Evolutionary conservation across 1,140 invertebrate species (phyloP).

Genomic region (Drosophila ficusphila): DNA sequence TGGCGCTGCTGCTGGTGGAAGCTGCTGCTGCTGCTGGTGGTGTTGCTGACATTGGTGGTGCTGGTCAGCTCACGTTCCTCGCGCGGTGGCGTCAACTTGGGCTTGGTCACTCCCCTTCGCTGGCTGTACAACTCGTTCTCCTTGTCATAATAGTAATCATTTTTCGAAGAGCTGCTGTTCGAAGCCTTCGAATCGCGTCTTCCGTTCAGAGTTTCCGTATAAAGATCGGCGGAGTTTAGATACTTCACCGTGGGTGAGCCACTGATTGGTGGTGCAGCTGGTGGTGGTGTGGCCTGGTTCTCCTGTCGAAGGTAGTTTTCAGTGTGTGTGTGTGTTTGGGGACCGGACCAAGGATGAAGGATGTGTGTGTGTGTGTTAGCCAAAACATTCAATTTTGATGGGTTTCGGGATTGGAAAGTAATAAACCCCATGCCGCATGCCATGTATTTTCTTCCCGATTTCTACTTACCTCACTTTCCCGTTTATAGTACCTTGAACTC

Average conservation of each 20-base stretch:
- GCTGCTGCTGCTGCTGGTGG: constrained; percentile 51
- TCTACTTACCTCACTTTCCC: constrained; percentile 80
- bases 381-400: constrained; percentile 74
- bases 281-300: constrained; percentile 67
- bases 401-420: constrained; percentile 35
- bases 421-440: constrained; percentile 53
- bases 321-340: constrained; percentile 56
- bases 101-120: constrained; percentile 54
- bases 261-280: constrained; percentile 36
- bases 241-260: constrained; percentile 72
- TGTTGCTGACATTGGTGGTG: constrained; percentile 12
- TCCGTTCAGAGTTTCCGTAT: constrained; percentile 54
- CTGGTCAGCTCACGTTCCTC: constrained; percentile 65
- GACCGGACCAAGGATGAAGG: constrained; percentile 12
- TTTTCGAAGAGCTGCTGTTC: constrained; percentile 74
- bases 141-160: constrained; percentile 84
- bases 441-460: background rate
- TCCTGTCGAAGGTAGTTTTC: constrained; percentile 77
- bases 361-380: constrained; percentile 47
- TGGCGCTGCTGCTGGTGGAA: constrained; percentile 26
- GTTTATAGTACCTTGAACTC: constrained; percentile 81
- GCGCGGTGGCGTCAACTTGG: constrained; percentile 72
- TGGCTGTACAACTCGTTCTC: constrained; percentile 79
- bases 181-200: constrained; percentile 79
- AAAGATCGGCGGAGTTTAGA: constrained; percentile 74